Percentiles rank a stretch among this genome's conserved stretches.
Conservation (phyloP, 2,113 vertebrate species). For the Elgaria multicarinata region DNA sequence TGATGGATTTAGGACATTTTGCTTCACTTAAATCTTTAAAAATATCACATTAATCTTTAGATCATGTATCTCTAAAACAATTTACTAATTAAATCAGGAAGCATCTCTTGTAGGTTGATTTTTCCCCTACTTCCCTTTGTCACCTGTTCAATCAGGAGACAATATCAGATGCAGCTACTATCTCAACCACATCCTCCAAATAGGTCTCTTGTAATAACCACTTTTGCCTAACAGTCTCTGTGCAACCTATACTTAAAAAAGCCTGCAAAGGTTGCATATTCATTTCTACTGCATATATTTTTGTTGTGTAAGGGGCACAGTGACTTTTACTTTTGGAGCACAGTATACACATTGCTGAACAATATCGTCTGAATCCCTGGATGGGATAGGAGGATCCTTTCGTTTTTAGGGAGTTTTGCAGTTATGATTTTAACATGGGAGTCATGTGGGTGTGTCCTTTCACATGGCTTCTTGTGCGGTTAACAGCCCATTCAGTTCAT, state of each 20-base stretch:
- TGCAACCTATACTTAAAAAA: slow-evolving; percentile 8
- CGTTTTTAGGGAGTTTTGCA: neutral
- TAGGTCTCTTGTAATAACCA: slow-evolving; percentile 42
- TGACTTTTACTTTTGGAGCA: neutral
- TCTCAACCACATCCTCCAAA: slow-evolving; percentile 54
- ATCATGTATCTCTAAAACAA: slow-evolving; percentile 40
- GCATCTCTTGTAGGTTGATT: slow-evolving; percentile 49
- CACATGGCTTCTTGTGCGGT: neutral
- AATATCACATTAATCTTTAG: slow-evolving; percentile 2
- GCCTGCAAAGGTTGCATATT: neutral
- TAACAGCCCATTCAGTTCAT: neutral
- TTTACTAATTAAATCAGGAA: slow-evolving; percentile 58
- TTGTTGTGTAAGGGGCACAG: neutral
- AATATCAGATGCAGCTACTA: slow-evolving; percentile 54
- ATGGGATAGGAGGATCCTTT: neutral
- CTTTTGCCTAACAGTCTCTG: slow-evolving; percentile 57
- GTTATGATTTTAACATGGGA: neutral
- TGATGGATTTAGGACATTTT: neutral
- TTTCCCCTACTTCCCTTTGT: neutral
- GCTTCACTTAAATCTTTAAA: slow-evolving; percentile 44
- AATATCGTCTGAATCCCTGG: neutral
- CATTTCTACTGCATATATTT: neutral
- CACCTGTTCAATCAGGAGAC: slow-evolving; percentile 24
- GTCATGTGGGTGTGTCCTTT: neutral
- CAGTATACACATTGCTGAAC: neutral